Percentiles rank a stretch among this genome's conserved stretches.
Evolutionary conservation across 2,797 vertebrate species (phyloP).

Genomic region (Danionella dracula): DNA sequence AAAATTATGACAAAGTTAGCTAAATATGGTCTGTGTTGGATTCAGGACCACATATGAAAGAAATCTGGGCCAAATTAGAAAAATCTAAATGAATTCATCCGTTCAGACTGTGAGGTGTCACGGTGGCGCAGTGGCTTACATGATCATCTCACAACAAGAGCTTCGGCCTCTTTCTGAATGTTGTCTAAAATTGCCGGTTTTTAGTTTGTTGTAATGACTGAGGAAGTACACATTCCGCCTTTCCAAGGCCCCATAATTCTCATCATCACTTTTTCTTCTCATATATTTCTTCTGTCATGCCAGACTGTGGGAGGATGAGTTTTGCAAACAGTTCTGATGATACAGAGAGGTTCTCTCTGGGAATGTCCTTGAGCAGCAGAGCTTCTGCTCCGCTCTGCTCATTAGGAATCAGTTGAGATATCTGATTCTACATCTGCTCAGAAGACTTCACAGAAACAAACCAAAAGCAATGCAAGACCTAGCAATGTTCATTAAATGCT

Average conservation of each 20-base stretch:
- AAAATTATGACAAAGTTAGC: no score
- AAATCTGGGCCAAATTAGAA: no score
- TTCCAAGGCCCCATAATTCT: conserved; percentile 18
- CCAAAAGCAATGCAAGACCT: neutral
- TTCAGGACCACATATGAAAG: no score
- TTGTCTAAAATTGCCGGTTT: no score
- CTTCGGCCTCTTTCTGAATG: no score
- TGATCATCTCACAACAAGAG: no score
- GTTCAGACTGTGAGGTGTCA: no score
- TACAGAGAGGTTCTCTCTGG: conserved; percentile 21
- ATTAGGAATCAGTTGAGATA: neutral
- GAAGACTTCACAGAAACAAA: neutral
- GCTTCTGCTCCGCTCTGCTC: conserved; percentile 15
- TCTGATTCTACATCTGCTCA: neutral
- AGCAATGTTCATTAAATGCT: neutral
- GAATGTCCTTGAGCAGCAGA: conserved; percentile 42
- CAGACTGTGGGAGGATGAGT: neutral
- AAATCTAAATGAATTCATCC: no score
- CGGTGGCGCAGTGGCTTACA: no score
- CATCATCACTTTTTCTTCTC: neutral
- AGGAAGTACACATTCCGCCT: no score
- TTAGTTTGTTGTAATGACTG: no score
- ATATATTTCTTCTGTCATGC: conserved; percentile 4
- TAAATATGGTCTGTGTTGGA: no score
- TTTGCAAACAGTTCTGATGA: conserved; percentile 15